Conservation (phyloP, 2,797 vertebrate species). For the Fratercula arctica region DNA sequence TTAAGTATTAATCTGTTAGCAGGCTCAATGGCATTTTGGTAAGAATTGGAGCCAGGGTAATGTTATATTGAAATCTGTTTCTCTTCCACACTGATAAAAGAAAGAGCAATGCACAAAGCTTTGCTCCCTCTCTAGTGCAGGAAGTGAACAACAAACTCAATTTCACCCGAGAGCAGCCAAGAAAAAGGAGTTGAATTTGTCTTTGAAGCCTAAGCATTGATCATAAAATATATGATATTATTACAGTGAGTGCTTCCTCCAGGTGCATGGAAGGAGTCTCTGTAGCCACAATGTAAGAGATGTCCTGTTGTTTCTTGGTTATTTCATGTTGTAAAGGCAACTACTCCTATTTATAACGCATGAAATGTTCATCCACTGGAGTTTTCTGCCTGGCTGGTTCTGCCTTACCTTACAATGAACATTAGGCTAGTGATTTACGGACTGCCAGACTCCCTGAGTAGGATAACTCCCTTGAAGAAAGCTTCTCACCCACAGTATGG, state of each 20-base stretch:
- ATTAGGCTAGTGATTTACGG: conserved; percentile 27
- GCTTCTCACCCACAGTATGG: not conserved
- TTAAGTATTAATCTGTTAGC: not conserved
- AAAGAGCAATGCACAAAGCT: not conserved
- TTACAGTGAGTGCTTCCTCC: not conserved
- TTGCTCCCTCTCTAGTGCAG: not conserved
- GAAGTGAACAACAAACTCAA: conserved; percentile 5
- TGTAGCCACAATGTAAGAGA: not conserved
- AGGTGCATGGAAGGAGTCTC: not conserved
- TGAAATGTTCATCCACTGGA: not conserved
- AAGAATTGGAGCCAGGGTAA: not conserved
- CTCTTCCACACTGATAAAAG: not conserved
- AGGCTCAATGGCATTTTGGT: not conserved
- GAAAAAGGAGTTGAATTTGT: not conserved
- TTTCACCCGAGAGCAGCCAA: conserved; percentile 10
- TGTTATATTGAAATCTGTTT: not conserved
- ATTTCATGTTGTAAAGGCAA: not conserved
- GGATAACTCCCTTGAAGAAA: conserved; percentile 12
- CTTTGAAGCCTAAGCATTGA: conserved; percentile 13
- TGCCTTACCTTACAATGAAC: conserved; percentile 36
- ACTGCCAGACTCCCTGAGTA: not conserved
- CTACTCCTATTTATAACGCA: not conserved
- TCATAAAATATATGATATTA: not conserved
- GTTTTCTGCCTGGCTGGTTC: conserved; percentile 31
- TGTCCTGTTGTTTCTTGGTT: not conserved